Percentiles rank a stretch among this genome's conserved stretches.
phyloP scores from a whole-genome alignment of 1,140 invertebrate genomes.

The Drosophila mojavensis region DNA sequence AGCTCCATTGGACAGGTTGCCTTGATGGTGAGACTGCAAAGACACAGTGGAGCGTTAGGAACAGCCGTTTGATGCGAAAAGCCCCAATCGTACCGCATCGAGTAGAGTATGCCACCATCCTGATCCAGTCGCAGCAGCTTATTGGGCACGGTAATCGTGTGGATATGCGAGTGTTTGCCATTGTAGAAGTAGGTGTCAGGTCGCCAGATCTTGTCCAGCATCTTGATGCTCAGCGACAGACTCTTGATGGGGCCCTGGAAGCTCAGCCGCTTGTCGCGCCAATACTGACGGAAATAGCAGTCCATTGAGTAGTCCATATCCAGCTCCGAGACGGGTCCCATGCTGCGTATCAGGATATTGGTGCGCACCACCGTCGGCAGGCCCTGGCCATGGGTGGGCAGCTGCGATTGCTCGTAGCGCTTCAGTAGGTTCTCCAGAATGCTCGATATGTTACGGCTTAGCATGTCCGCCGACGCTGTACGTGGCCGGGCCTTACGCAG shows the following conservation, averaged over 20 bases:
- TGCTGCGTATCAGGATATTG: slow-evolving; percentile 96
- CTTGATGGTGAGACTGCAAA: slow-evolving; percentile 96
- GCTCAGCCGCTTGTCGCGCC: slow-evolving; percentile 92
- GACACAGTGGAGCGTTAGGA: background rate
- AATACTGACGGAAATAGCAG: slow-evolving; percentile 97
- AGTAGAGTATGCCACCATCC: slow-evolving; percentile 96
- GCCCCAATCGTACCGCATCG: slow-evolving; percentile 90
- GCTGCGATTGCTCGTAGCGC: slow-evolving; percentile 95
- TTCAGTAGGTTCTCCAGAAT: slow-evolving; percentile 93
- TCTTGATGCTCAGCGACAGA: slow-evolving; percentile 93
- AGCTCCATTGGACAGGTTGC: slow-evolving; percentile 99
- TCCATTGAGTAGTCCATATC: slow-evolving; percentile 99
- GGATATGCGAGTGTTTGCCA: slow-evolving; percentile 96
- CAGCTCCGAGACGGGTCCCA: slow-evolving; percentile 97
- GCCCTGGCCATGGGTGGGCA: slow-evolving; percentile 93
- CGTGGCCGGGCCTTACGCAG: slow-evolving; percentile 60
- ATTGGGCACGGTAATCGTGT: slow-evolving; percentile 98
- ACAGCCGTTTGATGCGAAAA: background rate
- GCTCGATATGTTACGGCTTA: slow-evolving; percentile 92
- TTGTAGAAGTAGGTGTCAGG: slow-evolving; percentile 98
- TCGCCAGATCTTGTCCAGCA: slow-evolving; percentile 96
- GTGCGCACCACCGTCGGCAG: slow-evolving; percentile 94
- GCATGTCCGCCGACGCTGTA: slow-evolving; percentile 87
- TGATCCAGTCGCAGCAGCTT: slow-evolving; percentile 94
- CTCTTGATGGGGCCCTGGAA: slow-evolving; percentile 92